phyloP scores from a whole-genome alignment of 2,113 vertebrate species.

The Puffinus mauretanicus region DNA sequence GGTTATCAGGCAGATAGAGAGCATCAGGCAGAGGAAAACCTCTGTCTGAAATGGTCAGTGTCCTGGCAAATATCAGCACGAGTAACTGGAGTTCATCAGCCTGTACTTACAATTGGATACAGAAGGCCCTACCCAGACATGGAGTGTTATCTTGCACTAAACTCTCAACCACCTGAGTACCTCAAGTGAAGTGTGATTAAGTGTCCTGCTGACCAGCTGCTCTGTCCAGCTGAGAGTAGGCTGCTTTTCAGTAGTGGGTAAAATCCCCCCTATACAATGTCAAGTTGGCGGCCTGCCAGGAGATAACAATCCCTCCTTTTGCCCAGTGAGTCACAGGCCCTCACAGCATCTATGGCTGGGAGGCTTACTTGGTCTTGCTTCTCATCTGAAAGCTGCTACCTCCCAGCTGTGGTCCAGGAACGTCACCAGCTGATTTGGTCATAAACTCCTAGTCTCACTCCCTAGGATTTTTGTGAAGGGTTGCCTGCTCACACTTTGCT shows the following conservation, averaged over 20 bases:
- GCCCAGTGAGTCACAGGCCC: background rate
- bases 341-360: background rate
- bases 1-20: conserved; percentile 38
- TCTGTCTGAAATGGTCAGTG: conserved; percentile 13
- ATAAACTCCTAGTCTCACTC: background rate
- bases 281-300: background rate
- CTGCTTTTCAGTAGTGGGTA: background rate
- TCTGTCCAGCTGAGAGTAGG: background rate
- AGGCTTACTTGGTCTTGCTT: background rate
- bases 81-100: conserved; percentile 14
- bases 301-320: background rate
- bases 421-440: background rate
- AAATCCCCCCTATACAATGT: background rate
- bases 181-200: conserved; percentile 1
- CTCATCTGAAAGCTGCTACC: background rate
- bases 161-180: conserved; percentile 11
- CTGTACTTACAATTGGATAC: background rate
- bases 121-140: background rate
- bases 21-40: conserved; percentile 21
- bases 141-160: background rate
- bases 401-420: background rate
- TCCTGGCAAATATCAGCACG: conserved; percentile 30
- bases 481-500: background rate
- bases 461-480: background rate
- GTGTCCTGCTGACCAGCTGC: conserved; percentile 3